These are phyloP conservation scores for Toxotes chatareus DNA, from an alignment of 2,113 vertebrate genomes.

Conservation along the genomic window DNA sequence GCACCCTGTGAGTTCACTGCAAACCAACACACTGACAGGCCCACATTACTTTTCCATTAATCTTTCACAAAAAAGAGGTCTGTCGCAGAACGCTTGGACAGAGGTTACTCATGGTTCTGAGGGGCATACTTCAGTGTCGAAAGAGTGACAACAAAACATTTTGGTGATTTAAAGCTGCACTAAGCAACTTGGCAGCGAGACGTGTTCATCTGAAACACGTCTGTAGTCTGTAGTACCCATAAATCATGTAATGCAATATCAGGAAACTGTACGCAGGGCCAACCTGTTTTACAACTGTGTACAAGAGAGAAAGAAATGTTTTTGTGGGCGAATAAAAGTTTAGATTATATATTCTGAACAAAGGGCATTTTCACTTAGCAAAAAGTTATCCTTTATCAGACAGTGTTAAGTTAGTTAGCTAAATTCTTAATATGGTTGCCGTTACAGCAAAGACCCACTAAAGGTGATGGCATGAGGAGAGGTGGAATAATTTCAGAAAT, in stretches of 20 bases:
- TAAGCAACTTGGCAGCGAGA: background rate
- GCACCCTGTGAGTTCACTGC: constrained; percentile 57
- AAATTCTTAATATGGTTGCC: no score
- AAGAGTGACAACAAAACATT: constrained; percentile 39
- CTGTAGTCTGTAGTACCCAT: background rate
- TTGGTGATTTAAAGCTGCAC: constrained; percentile 27
- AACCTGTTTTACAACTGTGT: background rate
- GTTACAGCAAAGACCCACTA: no score
- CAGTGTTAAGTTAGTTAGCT: no score
- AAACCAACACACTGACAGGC: constrained; percentile 53
- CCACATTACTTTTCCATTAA: constrained; percentile 18
- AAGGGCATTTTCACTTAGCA: background rate
- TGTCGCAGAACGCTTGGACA: constrained; percentile 40
- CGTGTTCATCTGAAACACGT: background rate
- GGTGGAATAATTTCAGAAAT: no score
- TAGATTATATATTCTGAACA: background rate
- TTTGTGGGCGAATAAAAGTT: background rate
- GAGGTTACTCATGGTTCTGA: constrained; percentile 9
- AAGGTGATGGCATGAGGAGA: no score
- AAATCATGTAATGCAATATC: constrained; percentile 8
- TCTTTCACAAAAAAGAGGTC: constrained; percentile 25
- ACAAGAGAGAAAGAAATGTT: background rate
- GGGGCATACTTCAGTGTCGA: background rate
- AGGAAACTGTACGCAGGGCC: background rate
- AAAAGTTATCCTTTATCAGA: no score